Base-by-base conservation (phyloP, 2,797 vertebrate species). In the Odontamblyopus lacepedii region DNA sequence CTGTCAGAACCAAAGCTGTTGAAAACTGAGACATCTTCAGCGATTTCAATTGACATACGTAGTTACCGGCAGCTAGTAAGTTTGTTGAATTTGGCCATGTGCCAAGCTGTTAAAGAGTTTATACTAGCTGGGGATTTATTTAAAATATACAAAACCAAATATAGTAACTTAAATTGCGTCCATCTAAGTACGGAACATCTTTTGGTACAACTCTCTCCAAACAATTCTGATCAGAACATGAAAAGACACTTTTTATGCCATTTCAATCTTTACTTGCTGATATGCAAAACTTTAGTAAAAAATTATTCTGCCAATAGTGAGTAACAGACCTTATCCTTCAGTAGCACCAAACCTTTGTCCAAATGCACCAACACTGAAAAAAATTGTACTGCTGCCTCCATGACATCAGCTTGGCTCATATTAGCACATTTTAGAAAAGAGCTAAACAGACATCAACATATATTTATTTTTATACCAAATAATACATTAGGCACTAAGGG, bases 241-340 rank as follows among this genome's bases (percentile, higher is more conserved):
- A 4, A 1, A 41, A 63, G 35, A 35, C 62, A 63, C 29, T 55
- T 23, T 55, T 6, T 1, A 55, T 57, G 23, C 55, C 55, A 12
- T 64, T 72, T 73, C 68, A 66, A 57, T 51, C 61, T 48, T 55
- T 19, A 56, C 29, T 61, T 60, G 16, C 16, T 59, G 15, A 61
- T 30, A 69, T n/a, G 44, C 23, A 61, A 48, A 55, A 48, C 32
- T 63, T 75, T 29, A 48, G 30, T 0, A 2, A 64, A 35, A 63
- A 63, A 73, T 35, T 32, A 38, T 29, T 23, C 44, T 13, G 29
- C 32, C 41, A 56, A 70, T 55, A 7, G 68, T 5, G 16, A 59
- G 62, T 57, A 66, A 80, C 70, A 75, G 67, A 79, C 56, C 71
- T 2, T 2, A 69, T 77, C 68, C n/a, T 61, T 83, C 48, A 77